phyloP scores from a whole-genome alignment of 2,888 invertebrate genomes.

The Oscheius onirici region DNA sequence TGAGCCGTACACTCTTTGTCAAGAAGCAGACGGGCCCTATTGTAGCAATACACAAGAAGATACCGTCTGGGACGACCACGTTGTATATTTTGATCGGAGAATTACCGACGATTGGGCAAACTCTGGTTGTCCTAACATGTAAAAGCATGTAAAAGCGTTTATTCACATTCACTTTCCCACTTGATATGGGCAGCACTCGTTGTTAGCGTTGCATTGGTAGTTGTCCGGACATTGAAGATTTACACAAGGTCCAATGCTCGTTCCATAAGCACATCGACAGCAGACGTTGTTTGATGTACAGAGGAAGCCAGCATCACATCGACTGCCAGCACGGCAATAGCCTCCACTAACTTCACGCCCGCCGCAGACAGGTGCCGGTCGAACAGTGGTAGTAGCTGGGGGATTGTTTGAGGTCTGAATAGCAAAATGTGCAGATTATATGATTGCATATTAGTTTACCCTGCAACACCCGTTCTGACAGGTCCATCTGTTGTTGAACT shows the following conservation, averaged over 20 bases:
- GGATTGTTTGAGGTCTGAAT: slow-evolving; percentile 9
- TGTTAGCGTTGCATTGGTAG: slow-evolving; percentile 46
- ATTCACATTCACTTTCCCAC: slow-evolving; percentile 28
- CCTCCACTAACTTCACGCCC: slow-evolving; percentile 56
- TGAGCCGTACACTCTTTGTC: slow-evolving; percentile 18
- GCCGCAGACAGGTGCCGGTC: slow-evolving; percentile 44
- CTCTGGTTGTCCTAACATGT: slow-evolving; percentile 12
- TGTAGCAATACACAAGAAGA: slow-evolving; percentile 26
- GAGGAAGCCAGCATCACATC: slow-evolving; percentile 46
- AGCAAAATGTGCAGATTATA: background rate
- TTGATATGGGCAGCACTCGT: slow-evolving; percentile 53
- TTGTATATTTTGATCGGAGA: slow-evolving; percentile 18
- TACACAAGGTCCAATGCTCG: slow-evolving; percentile 51
- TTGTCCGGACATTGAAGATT: slow-evolving; percentile 50
- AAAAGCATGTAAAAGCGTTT: background rate
- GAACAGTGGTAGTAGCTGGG: slow-evolving; percentile 26
- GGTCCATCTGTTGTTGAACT: slow-evolving; percentile 44
- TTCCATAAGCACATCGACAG: slow-evolving; percentile 51
- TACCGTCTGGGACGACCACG: slow-evolving; percentile 15
- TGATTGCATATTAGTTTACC: slow-evolving; percentile 16
- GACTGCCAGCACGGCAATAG: slow-evolving; percentile 43
- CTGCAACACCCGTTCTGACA: slow-evolving; percentile 48
- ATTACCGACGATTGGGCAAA: slow-evolving; percentile 15
- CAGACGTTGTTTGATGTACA: slow-evolving; percentile 49
- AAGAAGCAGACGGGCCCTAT: slow-evolving; percentile 32